These are phyloP conservation scores for Anguilla pacifica DNA, from an alignment of 2,797 vertebrate species.

Conservation along the genomic window DNA sequence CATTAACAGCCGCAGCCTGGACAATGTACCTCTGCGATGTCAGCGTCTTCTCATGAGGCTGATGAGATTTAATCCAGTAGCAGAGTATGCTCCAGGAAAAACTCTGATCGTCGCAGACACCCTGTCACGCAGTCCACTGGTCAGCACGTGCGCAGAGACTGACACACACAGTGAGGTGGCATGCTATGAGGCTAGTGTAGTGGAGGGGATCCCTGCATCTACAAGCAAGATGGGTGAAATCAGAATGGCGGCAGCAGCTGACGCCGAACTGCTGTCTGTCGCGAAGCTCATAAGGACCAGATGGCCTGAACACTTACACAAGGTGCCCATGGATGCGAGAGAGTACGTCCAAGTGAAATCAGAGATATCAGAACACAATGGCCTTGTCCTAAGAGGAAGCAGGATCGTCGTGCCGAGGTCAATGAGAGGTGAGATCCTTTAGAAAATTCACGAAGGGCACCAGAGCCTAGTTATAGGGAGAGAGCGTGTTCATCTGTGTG, in stretches of 20 bases:
- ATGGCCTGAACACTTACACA: neutral
- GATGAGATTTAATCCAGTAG: neutral
- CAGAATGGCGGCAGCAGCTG: conserved; percentile 11
- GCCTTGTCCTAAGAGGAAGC: neutral
- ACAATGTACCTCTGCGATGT: conserved; percentile 13
- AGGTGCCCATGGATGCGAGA: neutral
- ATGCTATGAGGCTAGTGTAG: conserved; percentile 12
- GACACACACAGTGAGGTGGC: conserved; percentile 25
- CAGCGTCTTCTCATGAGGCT: conserved; percentile 20
- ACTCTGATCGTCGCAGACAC: neutral
- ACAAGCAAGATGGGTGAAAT: conserved; percentile 17
- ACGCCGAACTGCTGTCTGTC: conserved; percentile 4
- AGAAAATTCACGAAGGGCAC: neutral
- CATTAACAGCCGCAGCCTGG: no score
- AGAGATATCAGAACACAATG: neutral
- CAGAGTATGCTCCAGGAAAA: neutral
- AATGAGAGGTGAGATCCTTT: neutral
- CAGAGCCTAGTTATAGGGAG: no score
- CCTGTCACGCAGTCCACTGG: conserved; percentile 26
- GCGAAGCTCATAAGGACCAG: conserved; percentile 19
- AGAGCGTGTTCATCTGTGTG: no score
- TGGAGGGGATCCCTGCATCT: neutral
- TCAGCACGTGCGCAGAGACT: neutral
- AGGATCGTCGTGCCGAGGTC: neutral
- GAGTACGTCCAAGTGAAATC: neutral